phyloP scores from a whole-genome alignment of 2,113 vertebrate genomes.

The Ailuropoda melanoleuca region DNA sequence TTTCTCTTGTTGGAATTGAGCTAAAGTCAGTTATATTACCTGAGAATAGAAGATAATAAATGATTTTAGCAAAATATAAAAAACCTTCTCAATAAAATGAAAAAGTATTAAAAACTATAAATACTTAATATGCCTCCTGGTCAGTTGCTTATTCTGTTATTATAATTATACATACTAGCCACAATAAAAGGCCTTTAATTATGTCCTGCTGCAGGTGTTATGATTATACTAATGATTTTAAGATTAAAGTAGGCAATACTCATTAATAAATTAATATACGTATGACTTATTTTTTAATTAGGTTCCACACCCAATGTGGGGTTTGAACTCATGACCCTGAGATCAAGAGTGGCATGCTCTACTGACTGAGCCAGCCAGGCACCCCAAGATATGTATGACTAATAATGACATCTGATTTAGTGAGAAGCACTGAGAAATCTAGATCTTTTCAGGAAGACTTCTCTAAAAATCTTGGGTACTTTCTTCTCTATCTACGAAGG shows the following conservation, averaged over 20 bases:
- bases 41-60: slow-evolving; percentile 65
- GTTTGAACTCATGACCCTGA: not conserved
- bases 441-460: not conserved
- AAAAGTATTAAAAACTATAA: slow-evolving; percentile 33
- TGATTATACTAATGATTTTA: not conserved
- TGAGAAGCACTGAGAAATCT: not conserved
- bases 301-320: not conserved
- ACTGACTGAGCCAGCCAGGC: not conserved
- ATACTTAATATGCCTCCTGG: slow-evolving; percentile 13
- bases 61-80: not conserved
- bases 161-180: not conserved
- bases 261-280: not conserved
- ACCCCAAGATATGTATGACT: not conserved
- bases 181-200: slow-evolving; percentile 5
- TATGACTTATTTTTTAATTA: not conserved
- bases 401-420: not conserved
- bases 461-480: not conserved
- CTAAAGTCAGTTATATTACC: slow-evolving; percentile 93
- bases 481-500: not conserved
- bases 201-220: not conserved
- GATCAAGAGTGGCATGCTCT: not conserved
- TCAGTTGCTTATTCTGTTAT: not conserved
- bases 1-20: slow-evolving; percentile 91
- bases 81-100: not conserved
- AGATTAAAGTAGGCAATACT: not conserved